Percentiles rank a stretch among this genome's conserved stretches.
Evolutionary conservation across 2,113 vertebrate genomes (phyloP).

Genomic region (Corythornis cristatus): DNA sequence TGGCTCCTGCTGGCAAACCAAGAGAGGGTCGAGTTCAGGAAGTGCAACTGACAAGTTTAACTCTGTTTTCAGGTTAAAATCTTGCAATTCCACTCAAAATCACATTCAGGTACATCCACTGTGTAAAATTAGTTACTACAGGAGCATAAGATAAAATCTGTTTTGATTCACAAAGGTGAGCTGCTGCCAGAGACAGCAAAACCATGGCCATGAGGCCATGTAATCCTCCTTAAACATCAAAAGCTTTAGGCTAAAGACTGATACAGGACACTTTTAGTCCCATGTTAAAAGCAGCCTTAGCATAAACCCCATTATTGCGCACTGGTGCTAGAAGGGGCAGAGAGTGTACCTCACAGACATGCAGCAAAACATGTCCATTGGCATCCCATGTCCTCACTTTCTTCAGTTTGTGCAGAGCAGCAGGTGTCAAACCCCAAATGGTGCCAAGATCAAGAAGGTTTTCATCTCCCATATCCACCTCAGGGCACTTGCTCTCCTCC

Average conservation of each 20-base stretch:
- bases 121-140: background rate
- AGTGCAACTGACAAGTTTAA: background rate
- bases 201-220: too few relatives aligned
- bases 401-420: accelerated
- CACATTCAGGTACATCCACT: background rate
- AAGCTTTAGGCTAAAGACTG: background rate
- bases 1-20: background rate
- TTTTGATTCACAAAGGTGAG: background rate
- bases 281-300: background rate
- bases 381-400: background rate
- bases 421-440: accelerated
- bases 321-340: background rate
- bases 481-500: background rate
- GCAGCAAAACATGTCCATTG: accelerated
- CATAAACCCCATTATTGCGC: background rate
- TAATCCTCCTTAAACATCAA: background rate
- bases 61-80: background rate
- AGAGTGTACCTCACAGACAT: accelerated
- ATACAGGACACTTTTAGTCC: background rate
- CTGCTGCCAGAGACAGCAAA: background rate
- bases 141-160: background rate
- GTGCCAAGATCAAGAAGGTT: background rate
- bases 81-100: background rate
- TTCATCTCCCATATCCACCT: background rate
- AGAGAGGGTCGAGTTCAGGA: background rate